Percentiles rank a stretch among this genome's conserved stretches.
These are phyloP conservation scores for Bombus affinis DNA, from an alignment of 1,140 invertebrate genomes.

Conservation along the genomic window DNA sequence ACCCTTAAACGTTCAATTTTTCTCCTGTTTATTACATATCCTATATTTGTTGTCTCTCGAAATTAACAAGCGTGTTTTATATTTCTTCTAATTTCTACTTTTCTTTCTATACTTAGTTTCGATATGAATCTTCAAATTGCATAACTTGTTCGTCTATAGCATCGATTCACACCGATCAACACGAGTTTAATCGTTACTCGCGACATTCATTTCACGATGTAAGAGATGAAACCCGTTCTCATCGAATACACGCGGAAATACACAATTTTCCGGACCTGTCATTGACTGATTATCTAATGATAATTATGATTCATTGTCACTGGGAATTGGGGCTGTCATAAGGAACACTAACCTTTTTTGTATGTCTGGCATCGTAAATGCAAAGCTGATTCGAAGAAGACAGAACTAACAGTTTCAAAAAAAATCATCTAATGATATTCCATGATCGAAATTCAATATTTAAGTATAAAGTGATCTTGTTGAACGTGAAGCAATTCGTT, in stretches of 20 bases:
- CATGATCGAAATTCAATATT: neutral
- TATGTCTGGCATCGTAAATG: slow-evolving; percentile 11
- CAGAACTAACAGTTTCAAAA: neutral
- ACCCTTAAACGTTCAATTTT: neutral
- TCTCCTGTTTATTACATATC: neutral
- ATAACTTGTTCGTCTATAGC: neutral
- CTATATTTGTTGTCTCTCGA: neutral
- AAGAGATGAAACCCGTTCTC: too few species aligned
- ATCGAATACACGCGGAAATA: too few species aligned
- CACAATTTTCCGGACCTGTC: neutral
- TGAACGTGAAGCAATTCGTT: neutral
- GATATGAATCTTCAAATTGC: too few species aligned
- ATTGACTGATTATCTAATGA: neutral
- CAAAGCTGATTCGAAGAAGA: neutral
- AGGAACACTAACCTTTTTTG: slow-evolving; percentile 40
- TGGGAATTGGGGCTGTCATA: neutral
- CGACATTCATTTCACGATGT: neutral
- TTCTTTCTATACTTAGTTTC: neutral
- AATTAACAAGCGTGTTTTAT: neutral
- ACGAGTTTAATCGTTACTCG: neutral
- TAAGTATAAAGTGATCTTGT: neutral
- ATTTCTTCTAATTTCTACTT: neutral
- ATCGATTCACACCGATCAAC: neutral
- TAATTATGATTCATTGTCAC: neutral
- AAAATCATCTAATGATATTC: slow-evolving; percentile 24